A percentile compares a stretch with the other conserved stretches of the same genome.
Evolutionary conservation across 2,797 vertebrate species (phyloP).

Genomic region (Poeciliopsis presidionis): DNA sequence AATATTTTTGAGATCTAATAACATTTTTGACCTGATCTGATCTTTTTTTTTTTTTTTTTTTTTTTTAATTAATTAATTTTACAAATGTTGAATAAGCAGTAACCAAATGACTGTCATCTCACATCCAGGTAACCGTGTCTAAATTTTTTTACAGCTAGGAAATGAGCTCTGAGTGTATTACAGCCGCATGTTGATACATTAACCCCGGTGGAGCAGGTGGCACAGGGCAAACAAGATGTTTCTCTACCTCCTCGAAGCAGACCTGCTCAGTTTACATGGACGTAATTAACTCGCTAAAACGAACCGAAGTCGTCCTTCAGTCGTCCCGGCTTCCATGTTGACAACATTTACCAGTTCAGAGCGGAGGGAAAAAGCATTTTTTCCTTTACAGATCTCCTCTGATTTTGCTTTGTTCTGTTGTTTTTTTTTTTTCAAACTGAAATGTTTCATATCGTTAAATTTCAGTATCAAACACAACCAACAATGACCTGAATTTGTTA

Average conservation of each 20-base stretch:
- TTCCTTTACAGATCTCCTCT: neutral
- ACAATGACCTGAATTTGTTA: neutral
- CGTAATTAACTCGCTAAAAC: neutral
- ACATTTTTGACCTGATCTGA: neutral
- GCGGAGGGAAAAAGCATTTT: neutral
- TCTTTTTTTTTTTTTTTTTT: neutral
- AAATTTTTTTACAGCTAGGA: neutral
- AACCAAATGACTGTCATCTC: neutral
- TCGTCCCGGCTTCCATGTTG: neutral
- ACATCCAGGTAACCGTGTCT: neutral
- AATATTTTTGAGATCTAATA: neutral
- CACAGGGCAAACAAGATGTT: slow-evolving; percentile 23
- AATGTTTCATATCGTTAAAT: neutral
- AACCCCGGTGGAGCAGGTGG: slow-evolving; percentile 37
- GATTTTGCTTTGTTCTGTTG: neutral
- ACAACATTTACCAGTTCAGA: neutral
- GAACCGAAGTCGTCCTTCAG: neutral
- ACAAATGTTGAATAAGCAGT: neutral
- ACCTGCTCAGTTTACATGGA: neutral
- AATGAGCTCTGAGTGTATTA: neutral
- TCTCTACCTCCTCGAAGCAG: neutral
- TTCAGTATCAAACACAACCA: neutral
- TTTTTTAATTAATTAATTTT: neutral
- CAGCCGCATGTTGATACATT: neutral
- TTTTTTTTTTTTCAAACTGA: neutral